Evolutionary conservation across 2,888 invertebrate species (phyloP).

Genomic region (Anoncus sp.): DNA sequence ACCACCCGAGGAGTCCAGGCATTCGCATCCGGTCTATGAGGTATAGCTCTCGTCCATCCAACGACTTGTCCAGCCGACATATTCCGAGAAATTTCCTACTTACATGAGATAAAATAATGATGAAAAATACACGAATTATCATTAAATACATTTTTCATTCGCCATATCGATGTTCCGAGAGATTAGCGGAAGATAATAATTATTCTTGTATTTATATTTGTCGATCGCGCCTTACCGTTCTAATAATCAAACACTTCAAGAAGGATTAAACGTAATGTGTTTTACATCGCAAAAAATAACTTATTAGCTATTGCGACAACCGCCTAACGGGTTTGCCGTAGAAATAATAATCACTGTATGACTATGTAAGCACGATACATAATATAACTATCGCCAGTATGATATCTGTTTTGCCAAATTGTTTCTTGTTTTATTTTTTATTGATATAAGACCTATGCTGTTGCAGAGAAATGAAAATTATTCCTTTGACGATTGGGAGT

Average conservation of each 20-base stretch:
- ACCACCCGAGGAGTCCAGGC: slow-evolving; percentile 65
- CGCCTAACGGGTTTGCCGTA: no score
- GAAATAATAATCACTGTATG: background rate
- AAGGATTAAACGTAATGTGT: background rate
- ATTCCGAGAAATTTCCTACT: slow-evolving; percentile 31
- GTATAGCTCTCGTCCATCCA: slow-evolving; percentile 57
- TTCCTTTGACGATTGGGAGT: background rate
- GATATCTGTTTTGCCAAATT: background rate
- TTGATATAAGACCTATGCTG: background rate
- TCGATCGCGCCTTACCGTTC: background rate
- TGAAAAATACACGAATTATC: slow-evolving; percentile 13
- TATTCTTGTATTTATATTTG: background rate
- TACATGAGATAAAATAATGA: slow-evolving; percentile 7
- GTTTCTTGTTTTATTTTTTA: background rate
- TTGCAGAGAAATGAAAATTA: background rate
- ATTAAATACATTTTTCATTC: slow-evolving; percentile 10
- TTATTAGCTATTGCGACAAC: background rate
- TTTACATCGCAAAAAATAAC: background rate
- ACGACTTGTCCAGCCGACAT: slow-evolving; percentile 14
- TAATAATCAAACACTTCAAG: background rate
- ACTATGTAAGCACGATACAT: background rate
- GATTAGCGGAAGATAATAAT: background rate
- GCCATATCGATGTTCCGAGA: slow-evolving; percentile 10
- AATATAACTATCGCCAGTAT: background rate
- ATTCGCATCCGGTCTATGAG: slow-evolving; percentile 69